A percentile compares a stretch with the other conserved stretches of the same genome.
Conservation (phyloP, 2,113 vertebrate genomes). For the Morphnarchus princeps region DNA sequence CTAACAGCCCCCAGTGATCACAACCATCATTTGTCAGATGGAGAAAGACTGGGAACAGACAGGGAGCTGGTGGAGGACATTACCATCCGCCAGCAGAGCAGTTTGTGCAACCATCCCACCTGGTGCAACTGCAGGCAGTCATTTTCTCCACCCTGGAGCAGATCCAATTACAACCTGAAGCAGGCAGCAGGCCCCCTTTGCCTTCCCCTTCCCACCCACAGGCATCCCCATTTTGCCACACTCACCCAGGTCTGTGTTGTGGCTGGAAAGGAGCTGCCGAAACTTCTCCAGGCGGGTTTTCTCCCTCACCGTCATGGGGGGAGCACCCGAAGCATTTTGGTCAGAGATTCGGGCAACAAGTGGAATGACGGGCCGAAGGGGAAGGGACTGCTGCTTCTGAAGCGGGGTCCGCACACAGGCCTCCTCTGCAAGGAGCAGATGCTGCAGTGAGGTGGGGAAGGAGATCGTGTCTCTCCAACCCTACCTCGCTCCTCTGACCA, state of each 20-base stretch:
- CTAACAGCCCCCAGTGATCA: background rate
- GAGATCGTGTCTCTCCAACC: background rate
- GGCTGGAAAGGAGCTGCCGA: conserved; percentile 87
- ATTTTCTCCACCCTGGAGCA: background rate
- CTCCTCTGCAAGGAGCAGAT: conserved; percentile 66
- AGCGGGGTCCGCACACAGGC: conserved; percentile 75
- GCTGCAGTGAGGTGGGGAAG: background rate
- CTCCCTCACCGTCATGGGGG: conserved; percentile 92
- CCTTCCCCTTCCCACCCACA: background rate
- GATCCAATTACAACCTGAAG: background rate
- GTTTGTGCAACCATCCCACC: background rate
- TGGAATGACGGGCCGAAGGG: conserved; percentile 90
- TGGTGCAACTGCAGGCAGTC: background rate
- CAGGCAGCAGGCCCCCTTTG: background rate
- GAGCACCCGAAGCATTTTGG: conserved; percentile 95
- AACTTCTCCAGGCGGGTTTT: conserved; percentile 96
- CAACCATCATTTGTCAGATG: background rate
- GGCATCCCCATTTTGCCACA: background rate
- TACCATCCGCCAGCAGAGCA: background rate
- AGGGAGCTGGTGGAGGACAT: background rate
- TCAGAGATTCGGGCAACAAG: conserved; percentile 95
- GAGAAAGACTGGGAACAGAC: background rate
- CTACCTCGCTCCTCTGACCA: background rate
- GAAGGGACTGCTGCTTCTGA: conserved; percentile 93
- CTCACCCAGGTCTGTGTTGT: conserved; percentile 94